Percentiles rank a stretch among this genome's conserved stretches.
phyloP scores from a whole-genome alignment of 1,140 invertebrate genomes.

The Bombus turneri region DNA sequence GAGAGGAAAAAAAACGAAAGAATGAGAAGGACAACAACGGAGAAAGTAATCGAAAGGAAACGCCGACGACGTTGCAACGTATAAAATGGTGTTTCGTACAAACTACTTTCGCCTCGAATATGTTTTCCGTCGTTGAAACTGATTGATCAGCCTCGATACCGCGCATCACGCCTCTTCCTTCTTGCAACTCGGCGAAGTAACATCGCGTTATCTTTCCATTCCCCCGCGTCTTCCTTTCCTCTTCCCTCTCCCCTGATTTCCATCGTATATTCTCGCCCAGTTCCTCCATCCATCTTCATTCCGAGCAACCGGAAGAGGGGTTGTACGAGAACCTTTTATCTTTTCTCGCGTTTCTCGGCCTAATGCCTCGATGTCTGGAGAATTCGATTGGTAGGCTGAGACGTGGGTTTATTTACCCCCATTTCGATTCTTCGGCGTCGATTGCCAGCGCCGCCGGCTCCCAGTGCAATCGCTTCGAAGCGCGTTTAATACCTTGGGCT shows the following conservation, averaged over 20 bases:
- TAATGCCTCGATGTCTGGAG: conserved; percentile 52
- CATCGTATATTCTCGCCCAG: conserved; percentile 56
- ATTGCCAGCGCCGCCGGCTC: not conserved
- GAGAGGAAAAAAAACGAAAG: not conserved
- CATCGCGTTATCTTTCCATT: conserved; percentile 51
- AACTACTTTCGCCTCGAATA: not conserved
- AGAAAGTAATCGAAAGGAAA: not conserved
- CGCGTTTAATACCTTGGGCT: not conserved
- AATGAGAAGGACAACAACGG: not conserved
- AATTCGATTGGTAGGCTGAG: conserved; percentile 42
- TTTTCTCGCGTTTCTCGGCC: conserved; percentile 58
- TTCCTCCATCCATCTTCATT: conserved; percentile 75
- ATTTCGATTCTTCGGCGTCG: conserved; percentile 17
- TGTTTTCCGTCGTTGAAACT: conserved; percentile 37
- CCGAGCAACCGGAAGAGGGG: conserved; percentile 48
- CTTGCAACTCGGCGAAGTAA: conserved; percentile 49
- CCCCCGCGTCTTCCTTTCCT: not conserved
- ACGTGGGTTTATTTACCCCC: conserved; percentile 1
- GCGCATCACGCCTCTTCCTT: conserved; percentile 31
- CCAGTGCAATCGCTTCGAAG: not conserved
- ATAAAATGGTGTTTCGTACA: not conserved
- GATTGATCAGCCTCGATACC: conserved; percentile 48
- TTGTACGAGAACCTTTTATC: conserved; percentile 65
- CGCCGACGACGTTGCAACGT: not conserved
- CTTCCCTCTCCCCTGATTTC: not conserved